Evolutionary conservation across 2,888 invertebrate genomes (phyloP).

Genomic region (Lumbricus terrestris): DNA sequence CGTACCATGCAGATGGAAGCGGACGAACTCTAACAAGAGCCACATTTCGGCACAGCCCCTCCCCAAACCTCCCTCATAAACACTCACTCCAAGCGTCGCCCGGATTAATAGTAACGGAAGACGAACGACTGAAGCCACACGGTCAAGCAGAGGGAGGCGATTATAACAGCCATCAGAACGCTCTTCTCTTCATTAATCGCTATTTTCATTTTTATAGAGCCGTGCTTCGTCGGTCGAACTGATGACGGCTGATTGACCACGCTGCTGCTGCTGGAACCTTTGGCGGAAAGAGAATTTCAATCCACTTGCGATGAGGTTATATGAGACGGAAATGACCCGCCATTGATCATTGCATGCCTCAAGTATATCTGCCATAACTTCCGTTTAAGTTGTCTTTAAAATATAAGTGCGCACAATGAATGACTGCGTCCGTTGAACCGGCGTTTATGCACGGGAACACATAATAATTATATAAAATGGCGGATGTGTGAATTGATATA

Average conservation of each 20-base stretch:
- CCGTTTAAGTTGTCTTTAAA: background rate
- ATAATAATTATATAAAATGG: no score
- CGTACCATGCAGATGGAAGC: no score
- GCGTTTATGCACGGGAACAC: background rate
- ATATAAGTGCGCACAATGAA: background rate
- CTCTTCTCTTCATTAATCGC: background rate
- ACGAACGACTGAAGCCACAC: background rate
- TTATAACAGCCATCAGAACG: no score
- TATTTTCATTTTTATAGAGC: background rate
- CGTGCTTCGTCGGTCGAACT: background rate
- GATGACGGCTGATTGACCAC: background rate
- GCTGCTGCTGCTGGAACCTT: background rate
- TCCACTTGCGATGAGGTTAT: background rate
- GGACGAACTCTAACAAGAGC: no score
- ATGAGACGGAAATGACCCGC: background rate
- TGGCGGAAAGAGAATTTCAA: background rate
- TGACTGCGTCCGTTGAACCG: background rate
- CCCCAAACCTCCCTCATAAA: background rate
- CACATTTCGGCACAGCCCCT: background rate
- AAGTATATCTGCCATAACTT: background rate
- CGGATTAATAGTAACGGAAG: background rate
- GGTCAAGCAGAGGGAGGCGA: no score
- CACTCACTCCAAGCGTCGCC: background rate
- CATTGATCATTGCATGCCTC: background rate
- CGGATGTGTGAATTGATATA: background rate